A percentile compares a stretch with the other conserved stretches of the same genome.
Conservation (phyloP, 2,113 vertebrate genomes). For the Gobius niger region DNA sequence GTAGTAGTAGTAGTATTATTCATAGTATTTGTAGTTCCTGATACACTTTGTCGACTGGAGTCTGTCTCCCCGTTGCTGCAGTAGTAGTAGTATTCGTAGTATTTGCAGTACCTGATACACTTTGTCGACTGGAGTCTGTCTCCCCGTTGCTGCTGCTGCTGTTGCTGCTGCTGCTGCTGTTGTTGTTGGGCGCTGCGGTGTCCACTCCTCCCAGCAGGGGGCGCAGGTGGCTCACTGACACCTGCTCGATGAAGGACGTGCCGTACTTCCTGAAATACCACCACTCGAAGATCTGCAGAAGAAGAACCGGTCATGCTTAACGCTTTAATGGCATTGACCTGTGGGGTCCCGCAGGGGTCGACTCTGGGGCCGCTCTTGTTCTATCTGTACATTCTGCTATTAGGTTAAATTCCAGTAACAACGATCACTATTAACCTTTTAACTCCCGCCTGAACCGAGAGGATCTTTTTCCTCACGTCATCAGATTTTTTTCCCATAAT, state of each 20-base stretch:
- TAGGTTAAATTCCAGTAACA: too few species aligned
- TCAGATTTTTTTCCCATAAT: too few species aligned
- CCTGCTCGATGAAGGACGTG: conserved; percentile 98
- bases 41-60: conserved; percentile 92
- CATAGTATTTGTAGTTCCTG: conserved; percentile 70
- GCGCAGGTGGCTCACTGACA: conserved; percentile 96
- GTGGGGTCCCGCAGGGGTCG: too few species aligned
- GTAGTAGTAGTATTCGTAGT: conserved; percentile 24
- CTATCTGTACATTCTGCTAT: too few species aligned
- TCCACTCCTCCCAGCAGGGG: conserved; percentile 97
- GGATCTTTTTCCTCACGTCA: too few species aligned
- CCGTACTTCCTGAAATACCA: conserved; percentile 99
- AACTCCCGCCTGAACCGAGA: too few species aligned
- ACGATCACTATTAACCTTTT: too few species aligned
- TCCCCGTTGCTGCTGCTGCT: conserved; percentile 81
- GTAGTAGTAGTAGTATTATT: conserved; percentile 22
- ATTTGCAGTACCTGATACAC: conserved; percentile 83
- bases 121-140: conserved; percentile 90
- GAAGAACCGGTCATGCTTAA: background rate
- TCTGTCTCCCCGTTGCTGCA: conserved; percentile 86
- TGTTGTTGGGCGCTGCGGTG: conserved; percentile 87
- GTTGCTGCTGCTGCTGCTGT: conserved; percentile 76
- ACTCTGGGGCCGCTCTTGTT: too few species aligned
- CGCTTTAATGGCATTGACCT: too few species aligned
- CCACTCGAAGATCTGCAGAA: conserved; percentile 96